Evolutionary conservation across 2,888 invertebrate genomes (phyloP).

Genomic region (Phymatocera aterrima): DNA sequence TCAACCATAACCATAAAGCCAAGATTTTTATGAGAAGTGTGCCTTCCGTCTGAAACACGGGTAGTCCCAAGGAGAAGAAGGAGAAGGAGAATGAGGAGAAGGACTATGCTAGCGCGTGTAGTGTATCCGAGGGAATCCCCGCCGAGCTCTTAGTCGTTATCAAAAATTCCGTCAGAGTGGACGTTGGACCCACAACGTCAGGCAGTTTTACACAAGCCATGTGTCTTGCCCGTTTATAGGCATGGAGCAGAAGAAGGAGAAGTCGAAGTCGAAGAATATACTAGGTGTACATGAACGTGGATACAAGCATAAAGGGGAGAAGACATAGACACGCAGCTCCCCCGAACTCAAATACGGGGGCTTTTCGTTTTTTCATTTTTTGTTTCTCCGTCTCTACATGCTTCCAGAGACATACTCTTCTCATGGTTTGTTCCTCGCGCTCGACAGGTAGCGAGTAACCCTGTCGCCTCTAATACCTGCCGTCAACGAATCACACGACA

Average conservation of each 20-base stretch:
- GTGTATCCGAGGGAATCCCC: constrained; percentile 63
- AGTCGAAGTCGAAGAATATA: not conserved
- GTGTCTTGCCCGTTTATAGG: constrained; percentile 38
- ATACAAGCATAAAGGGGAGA: constrained; percentile 8
- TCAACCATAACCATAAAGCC: constrained; percentile 70
- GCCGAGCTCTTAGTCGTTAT: constrained; percentile 68
- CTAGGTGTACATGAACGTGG: constrained; percentile 10
- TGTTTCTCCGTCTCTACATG: not conserved
- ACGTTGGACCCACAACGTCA: constrained; percentile 66
- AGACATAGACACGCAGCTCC: not conserved
- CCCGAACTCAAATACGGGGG: not conserved
- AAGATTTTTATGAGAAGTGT: constrained; percentile 69
- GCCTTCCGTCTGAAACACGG: constrained; percentile 54
- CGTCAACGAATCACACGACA: constrained; percentile 64
- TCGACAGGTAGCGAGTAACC: constrained; percentile 45
- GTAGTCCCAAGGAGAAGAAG: constrained; percentile 32
- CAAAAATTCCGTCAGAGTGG: constrained; percentile 71
- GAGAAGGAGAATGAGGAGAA: not conserved
- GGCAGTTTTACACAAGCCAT: constrained; percentile 45
- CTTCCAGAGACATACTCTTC: not conserved
- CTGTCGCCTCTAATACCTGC: constrained; percentile 50
- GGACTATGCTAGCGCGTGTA: too few species aligned
- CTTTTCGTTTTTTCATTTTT: not conserved
- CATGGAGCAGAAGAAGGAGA: too few species aligned
- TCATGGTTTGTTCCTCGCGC: constrained; percentile 7